These are phyloP conservation scores for Amphibalanus amphitrite DNA, from an alignment of 1,140 invertebrate genomes.

Conservation along the genomic window DNA sequence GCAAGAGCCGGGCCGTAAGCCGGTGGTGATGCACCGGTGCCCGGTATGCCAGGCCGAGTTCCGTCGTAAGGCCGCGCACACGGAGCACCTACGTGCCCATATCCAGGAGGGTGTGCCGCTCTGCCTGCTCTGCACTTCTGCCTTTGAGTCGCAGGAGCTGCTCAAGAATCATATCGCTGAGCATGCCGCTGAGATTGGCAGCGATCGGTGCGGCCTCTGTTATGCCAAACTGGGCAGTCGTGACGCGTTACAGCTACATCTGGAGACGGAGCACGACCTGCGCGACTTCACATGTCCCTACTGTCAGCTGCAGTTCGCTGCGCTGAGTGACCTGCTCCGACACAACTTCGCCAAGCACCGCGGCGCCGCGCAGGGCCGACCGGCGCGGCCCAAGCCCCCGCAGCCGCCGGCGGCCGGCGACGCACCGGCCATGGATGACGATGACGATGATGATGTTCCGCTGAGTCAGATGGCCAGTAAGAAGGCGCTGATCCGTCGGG, in stretches of 20 bases:
- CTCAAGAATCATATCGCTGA: constrained; percentile 1
- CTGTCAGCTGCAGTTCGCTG: not conserved
- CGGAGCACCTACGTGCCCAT: not conserved
- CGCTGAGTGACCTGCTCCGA: not conserved
- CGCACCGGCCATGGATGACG: not conserved
- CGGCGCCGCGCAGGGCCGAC: not conserved
- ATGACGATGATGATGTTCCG: not conserved
- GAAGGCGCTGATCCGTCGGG: not conserved
- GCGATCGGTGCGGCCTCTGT: constrained; percentile 1
- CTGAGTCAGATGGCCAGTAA: not conserved
- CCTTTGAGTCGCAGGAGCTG: not conserved
- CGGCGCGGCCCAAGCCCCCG: not conserved
- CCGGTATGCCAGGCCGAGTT: not conserved
- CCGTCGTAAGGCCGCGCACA: not conserved
- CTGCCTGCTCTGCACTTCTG: not conserved
- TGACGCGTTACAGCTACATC: not conserved
- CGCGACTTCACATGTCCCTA: not conserved
- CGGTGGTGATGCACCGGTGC: not conserved
- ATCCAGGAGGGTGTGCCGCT: not conserved
- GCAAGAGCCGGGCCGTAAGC: not conserved
- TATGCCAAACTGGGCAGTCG: constrained; percentile 3
- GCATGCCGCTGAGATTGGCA: not conserved
- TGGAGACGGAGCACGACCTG: not conserved
- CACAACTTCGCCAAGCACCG: not conserved
- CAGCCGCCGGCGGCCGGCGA: not conserved